Percentiles rank a stretch among this genome's conserved stretches.
Evolutionary conservation across 2,113 vertebrate genomes (phyloP).

Genomic region (Panthera uncia): DNA sequence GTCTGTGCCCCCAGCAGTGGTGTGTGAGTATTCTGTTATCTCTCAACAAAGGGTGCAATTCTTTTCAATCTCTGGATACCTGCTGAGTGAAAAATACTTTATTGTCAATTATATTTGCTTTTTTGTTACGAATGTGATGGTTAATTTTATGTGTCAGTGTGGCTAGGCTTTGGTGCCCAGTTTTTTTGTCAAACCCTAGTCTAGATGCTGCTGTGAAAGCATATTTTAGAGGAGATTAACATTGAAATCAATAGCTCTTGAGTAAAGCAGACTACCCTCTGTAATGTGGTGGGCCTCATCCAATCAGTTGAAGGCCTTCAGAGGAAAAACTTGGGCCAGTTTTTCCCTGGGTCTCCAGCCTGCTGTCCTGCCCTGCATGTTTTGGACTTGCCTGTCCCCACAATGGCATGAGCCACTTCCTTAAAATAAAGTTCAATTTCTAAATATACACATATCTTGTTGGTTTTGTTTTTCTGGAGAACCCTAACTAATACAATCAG

Average conservation of each 20-base stretch:
- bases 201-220: not conserved
- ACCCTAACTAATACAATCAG: not conserved
- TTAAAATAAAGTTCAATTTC: not conserved
- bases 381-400: not conserved
- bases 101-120: not conserved
- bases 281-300: not conserved
- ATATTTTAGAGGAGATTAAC: not conserved
- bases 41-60: not conserved
- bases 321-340: not conserved
- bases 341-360: not conserved
- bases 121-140: not conserved
- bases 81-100: not conserved
- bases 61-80: not conserved
- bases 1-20: not conserved
- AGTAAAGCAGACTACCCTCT: not conserved
- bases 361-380: not conserved
- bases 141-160: not conserved
- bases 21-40: not conserved
- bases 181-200: not conserved
- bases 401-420: not conserved
- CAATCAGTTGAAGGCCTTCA: not conserved
- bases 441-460: not conserved
- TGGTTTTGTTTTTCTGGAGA: not conserved
- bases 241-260: not conserved
- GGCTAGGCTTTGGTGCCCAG: not conserved